Percentiles rank a stretch among this genome's conserved stretches.
phyloP scores from a whole-genome alignment of 2,888 invertebrate species.

The Tridacna gigas region DNA sequence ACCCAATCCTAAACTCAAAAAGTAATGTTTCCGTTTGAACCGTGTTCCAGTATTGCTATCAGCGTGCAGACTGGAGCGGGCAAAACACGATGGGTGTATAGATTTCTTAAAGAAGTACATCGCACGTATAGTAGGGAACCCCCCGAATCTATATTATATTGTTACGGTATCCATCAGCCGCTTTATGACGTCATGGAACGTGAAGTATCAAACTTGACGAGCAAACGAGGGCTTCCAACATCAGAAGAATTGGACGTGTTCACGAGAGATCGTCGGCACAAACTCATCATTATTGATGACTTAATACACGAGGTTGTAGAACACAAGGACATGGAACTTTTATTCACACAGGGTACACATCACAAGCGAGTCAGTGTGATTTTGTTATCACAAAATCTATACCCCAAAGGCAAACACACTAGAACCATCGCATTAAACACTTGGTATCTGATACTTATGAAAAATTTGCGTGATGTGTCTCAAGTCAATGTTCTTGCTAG shows the following conservation, averaged over 20 bases:
- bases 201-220: slow-evolving; percentile 20
- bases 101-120: slow-evolving; percentile 28
- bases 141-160: slow-evolving; percentile 39
- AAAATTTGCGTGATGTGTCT: too few relatives aligned
- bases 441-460: too few relatives aligned
- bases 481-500: too few relatives aligned
- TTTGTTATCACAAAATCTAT: slow-evolving; percentile 23
- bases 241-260: slow-evolving; percentile 31
- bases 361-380: slow-evolving; percentile 18
- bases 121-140: slow-evolving; percentile 38
- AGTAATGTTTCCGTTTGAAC: slow-evolving; percentile 39
- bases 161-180: slow-evolving; percentile 37
- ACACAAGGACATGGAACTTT: slow-evolving; percentile 31
- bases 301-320: slow-evolving; percentile 41
- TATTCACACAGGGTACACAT: slow-evolving; percentile 22
- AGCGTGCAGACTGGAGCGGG: slow-evolving; percentile 48
- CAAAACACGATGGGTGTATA: slow-evolving; percentile 53
- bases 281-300: slow-evolving; percentile 45
- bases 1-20: slow-evolving; percentile 48
- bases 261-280: slow-evolving; percentile 26
- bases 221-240: slow-evolving; percentile 29
- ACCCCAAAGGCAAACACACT: slow-evolving; percentile 21
- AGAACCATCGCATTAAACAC: slow-evolving; percentile 42
- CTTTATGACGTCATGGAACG: slow-evolving; percentile 40
- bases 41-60: slow-evolving; percentile 44